Conservation (phyloP, 2,797 vertebrate species). For the Coranthus polyacanthus region DNA sequence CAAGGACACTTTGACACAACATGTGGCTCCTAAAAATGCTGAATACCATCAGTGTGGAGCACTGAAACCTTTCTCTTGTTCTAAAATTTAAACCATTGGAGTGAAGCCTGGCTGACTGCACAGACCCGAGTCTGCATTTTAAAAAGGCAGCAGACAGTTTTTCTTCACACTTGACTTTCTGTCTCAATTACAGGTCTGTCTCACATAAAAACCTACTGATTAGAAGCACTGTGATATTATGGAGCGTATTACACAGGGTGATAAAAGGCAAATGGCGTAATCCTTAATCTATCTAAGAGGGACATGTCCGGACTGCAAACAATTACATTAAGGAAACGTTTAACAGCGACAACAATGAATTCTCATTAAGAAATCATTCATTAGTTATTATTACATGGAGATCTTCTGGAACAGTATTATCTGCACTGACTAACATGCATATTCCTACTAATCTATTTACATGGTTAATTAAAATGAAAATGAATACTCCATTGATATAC, state of each 20-base stretch:
- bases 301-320: slow-evolving; percentile 27
- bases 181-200: slow-evolving; percentile 34
- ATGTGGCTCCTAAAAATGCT: background rate
- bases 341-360: too few species aligned
- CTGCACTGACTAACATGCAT: too few species aligned
- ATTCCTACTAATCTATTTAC: too few species aligned
- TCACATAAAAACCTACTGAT: slow-evolving; percentile 26
- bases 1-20: slow-evolving; percentile 29
- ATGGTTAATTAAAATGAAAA: too few species aligned
- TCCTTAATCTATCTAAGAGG: slow-evolving; percentile 32
- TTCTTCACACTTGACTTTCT: slow-evolving; percentile 45
- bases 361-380: too few species aligned
- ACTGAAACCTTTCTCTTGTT: too few species aligned
- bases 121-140: slow-evolving; percentile 37
- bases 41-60: background rate
- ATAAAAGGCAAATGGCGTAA: slow-evolving; percentile 36
- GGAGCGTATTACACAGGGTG: slow-evolving; percentile 16
- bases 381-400: too few species aligned
- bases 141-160: slow-evolving; percentile 36
- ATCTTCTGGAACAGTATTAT: too few species aligned
- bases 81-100: slow-evolving; percentile 6
- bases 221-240: too few species aligned
- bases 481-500: too few species aligned
- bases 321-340: background rate
- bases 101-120: slow-evolving; percentile 2